A percentile compares a stretch with the other conserved stretches of the same genome.
phyloP scores from a whole-genome alignment of 2,797 vertebrate genomes.

The Muraenolepis orangiensis region DNA sequence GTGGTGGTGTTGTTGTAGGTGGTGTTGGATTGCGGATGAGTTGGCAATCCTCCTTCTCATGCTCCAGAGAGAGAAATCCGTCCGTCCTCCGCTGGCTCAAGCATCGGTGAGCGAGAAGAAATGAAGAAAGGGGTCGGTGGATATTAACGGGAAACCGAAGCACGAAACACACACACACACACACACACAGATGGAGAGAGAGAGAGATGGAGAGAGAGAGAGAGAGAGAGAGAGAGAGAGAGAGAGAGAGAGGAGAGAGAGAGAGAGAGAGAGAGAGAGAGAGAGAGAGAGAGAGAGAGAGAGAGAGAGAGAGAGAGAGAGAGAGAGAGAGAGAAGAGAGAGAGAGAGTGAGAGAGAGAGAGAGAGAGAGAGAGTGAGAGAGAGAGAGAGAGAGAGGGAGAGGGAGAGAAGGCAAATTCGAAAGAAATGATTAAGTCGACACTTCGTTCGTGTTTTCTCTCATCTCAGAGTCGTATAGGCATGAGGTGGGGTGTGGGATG shows the following conservation, averaged over 20 bases:
- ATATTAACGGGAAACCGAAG: constrained; percentile 9
- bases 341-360: constrained; percentile 30
- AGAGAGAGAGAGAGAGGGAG: constrained; percentile 28
- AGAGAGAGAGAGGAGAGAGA: background rate
- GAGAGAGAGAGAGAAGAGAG: too few species aligned
- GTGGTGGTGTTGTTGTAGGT: too few species aligned
- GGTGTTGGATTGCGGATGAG: constrained; percentile 82
- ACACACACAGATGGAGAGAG: constrained; percentile 33
- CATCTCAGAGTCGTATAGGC: constrained; percentile 21
- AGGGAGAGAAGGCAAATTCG: constrained; percentile 29
- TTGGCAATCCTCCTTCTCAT: constrained; percentile 94
- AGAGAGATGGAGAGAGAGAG: constrained; percentile 30
- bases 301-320: too few species aligned
- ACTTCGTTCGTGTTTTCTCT: constrained; percentile 28
- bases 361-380: constrained; percentile 30
- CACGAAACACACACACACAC: too few species aligned
- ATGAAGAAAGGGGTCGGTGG: constrained; percentile 42
- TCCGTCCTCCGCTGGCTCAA: constrained; percentile 77
- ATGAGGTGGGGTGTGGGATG: constrained; percentile 64
- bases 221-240: constrained; percentile 40
- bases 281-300: constrained; percentile 7
- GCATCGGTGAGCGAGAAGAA: constrained; percentile 68
- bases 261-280: background rate
- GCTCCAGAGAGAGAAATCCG: constrained; percentile 86
- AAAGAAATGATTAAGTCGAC: background rate